Evolutionary conservation across 2,113 vertebrate genomes (phyloP), one percentile per base, ranked within the genome.

Genomic region (Aegithalos caudatus): DNA sequence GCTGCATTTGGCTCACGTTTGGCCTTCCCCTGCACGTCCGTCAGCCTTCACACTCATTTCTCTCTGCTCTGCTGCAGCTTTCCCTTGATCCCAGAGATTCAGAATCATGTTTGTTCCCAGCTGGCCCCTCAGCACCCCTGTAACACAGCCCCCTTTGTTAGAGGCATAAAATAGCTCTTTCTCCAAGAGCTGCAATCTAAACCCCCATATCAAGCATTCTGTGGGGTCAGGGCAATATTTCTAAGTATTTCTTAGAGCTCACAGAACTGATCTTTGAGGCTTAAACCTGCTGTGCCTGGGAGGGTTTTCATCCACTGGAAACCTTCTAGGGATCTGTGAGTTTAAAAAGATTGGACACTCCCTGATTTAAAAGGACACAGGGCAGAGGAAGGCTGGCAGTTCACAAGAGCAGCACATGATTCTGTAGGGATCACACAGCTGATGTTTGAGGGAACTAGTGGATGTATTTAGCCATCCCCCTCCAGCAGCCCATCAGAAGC

Each of bases 61-160:
- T 73, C 44, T 78, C 27, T 54, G 47, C 82, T 81, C 51, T 50
- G 37, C 60, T 92, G 60, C 92, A 60, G 60, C 56, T 90, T 92
- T 60, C 9, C 72, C 90, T 88, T 31, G 25, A 67, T 81, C 81
- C 51, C 57, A 94, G 82, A 74, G 67, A 56, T 37, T 86, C 50
- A 80, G 35, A 78, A 72, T 38, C 1, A 0, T 0, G 0, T 88
- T 89, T 94, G 71, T 82, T 91, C 89, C 87, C 78, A 72, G 78
- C 54, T 71, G 58, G 69, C 40, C 44, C 69, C 85, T 92, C 2
- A 0, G 76, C 71, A 73, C 60, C 79, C 73, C 60, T 4, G 3
- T n/a, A 90, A 95, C 93, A 92, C 67, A 94, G 90, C 11, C 37
- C 67, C 66, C 66, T 92, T 95, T 92, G 94, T 95, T 62, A 80